Conservation (phyloP, 2,888 invertebrate species). For the Urechis unicinctus region DNA sequence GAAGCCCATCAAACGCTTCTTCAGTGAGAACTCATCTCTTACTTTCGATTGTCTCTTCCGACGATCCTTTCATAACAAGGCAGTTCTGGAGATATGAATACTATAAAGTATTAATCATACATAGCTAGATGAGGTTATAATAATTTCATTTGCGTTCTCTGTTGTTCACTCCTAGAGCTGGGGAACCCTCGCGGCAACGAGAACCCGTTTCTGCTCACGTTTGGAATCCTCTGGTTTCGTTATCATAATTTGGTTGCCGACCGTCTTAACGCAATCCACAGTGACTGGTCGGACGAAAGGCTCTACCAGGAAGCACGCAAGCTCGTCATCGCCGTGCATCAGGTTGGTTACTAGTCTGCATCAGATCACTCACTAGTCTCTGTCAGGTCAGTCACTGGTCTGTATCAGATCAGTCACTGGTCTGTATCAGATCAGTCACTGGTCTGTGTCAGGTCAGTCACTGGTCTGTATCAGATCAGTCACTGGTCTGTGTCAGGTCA, state of each 20-base stretch:
- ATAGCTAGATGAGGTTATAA: no score
- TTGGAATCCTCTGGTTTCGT: conserved; percentile 86
- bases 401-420: no score
- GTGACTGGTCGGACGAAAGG: conserved; percentile 88
- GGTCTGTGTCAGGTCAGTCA: no score
- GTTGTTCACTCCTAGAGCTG: conserved; percentile 13
- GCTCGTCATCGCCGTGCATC: conserved; percentile 84
- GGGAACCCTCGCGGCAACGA: conserved; percentile 67
- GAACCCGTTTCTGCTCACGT: conserved; percentile 89
- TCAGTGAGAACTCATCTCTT: conserved; percentile 54
- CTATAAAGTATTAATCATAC: no score
- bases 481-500: no score
- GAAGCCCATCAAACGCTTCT: conserved; percentile 55
- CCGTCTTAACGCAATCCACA: conserved; percentile 58
- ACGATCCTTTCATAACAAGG: no score
- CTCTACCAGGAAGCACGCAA: conserved; percentile 85
- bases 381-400: no score
- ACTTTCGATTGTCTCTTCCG: background rate
- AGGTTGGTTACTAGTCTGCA: conserved; percentile 56
- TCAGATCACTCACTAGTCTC: background rate
- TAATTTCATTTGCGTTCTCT: no score
- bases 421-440: no score
- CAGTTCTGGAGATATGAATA: no score
- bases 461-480: no score
- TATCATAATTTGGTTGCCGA: conserved; percentile 90